A percentile compares a stretch with the other conserved stretches of the same genome.
Evolutionary conservation across 1,140 invertebrate species (phyloP).

Genomic region (Pteromalus puparum): DNA sequence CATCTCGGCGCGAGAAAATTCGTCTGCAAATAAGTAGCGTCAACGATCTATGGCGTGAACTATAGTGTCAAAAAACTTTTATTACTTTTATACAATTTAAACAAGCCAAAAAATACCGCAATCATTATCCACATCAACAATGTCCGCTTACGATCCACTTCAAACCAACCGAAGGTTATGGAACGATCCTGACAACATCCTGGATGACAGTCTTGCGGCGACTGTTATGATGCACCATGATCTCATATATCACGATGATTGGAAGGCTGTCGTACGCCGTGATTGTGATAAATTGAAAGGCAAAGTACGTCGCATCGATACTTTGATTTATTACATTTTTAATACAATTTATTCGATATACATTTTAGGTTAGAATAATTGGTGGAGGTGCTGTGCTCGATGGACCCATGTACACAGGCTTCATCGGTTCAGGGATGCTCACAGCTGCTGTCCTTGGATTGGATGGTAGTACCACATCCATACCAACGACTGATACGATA

Average conservation of each 20-base stretch:
- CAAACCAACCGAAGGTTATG: slow-evolving; percentile 65
- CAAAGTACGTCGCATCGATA: slow-evolving; percentile 55
- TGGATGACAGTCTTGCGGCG: slow-evolving; percentile 75
- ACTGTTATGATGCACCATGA: slow-evolving; percentile 73
- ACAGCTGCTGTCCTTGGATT: slow-evolving; percentile 82
- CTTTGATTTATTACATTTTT: background rate
- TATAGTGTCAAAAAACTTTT: background rate
- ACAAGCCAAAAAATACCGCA: background rate
- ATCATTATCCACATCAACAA: background rate
- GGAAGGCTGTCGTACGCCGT: slow-evolving; percentile 74
- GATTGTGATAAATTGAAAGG: slow-evolving; percentile 63
- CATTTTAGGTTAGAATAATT: slow-evolving; percentile 77
- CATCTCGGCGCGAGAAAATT: background rate
- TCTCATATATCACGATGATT: slow-evolving; percentile 71
- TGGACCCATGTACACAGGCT: slow-evolving; percentile 80
- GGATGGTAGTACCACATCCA: slow-evolving; percentile 77
- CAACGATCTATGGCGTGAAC: background rate
- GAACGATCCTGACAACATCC: slow-evolving; percentile 71
- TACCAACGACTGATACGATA: slow-evolving; percentile 58
- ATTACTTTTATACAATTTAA: background rate
- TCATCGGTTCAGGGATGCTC: slow-evolving; percentile 82
- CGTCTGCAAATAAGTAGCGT: background rate
- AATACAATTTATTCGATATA: background rate
- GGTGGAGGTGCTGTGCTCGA: slow-evolving; percentile 82
- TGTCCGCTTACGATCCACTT: slow-evolving; percentile 35